Evolutionary conservation across 2,113 vertebrate genomes (phyloP), one percentile per base, ranked within the genome.

Genomic region (Formicarius rufipectus): DNA sequence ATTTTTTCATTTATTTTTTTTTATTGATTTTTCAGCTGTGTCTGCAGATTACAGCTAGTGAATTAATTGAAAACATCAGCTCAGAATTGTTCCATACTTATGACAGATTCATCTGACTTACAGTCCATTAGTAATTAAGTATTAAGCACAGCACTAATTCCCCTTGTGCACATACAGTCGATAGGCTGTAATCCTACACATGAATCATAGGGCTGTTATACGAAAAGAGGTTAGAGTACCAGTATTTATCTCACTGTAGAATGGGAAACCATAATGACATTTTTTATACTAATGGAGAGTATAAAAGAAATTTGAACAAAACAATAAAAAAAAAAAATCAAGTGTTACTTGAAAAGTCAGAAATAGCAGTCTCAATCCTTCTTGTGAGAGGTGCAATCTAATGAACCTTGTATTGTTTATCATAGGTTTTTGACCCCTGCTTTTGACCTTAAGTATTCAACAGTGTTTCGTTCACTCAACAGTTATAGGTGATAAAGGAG

Each of bases 31-130:
- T 97, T 96, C 74, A 92, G 40, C 73, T 96, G 20, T 84, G 68
- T 74, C 92, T 94, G 82, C 92, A 67, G 76, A 96, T 95, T 96
- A 74, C 64, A 83, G 40, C 50, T 39, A 89, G 64, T 71, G 58
- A 74, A 92, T 95, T 97, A 96, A 95, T 92, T 96, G 63, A 73
- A 94, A 96, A 44, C 66, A 95, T 80, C 68, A 89, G 89, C 64
- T 91, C 67, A 68, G 78, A 78, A 25, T 78, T 67, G 78, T 90
- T 80, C 87, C 45, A 58, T 73, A 78, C 68, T 87, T 91, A 95
- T 91, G 92, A 91, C 90, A 95, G 75, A 89, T 87, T 95, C 58
- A 94, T 92, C 60, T 92, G 72, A 20, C 55, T 93, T 93, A 68
- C 60, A 87, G 68, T 87, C 72, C 73, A 89, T 97, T 89, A 95